Evolutionary conservation across 2,888 invertebrate species (phyloP), one percentile per base, ranked within the genome.

Genomic region (Limnephilus lunatus): DNA sequence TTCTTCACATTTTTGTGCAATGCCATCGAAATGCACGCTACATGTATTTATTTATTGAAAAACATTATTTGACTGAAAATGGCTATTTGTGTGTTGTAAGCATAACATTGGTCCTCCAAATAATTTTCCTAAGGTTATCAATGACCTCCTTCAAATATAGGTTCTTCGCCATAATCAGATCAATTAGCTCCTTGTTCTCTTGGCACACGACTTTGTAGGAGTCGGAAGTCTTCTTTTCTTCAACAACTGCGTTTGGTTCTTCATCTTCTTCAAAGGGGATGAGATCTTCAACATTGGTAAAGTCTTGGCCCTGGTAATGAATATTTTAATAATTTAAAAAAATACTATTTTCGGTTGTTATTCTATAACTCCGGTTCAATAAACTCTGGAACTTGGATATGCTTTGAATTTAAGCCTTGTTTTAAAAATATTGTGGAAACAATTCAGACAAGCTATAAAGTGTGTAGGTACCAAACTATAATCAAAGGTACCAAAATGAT

Each of bases 91-190:
- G n/a, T 25, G 25, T 68, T 68, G 68, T 68, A 25, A 99, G 96
- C 99, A 99, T 99, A 0, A 99, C 99, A 95, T 99, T 99, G 83
- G 99, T 99, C 96, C 99, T 99, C 98, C 99, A 99, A 94, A 99
- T 99, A 93, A 99, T 98, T 93, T 98, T 97, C 94, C 99, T 96
- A 90, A 99, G 96, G 94, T 99, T 98, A 94, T 99, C 99, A 93
- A 99, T 99, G 91, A 99, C 98, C 96, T 99, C 99, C 94, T 99
- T 99, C 39, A 99, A 95, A 94, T 99, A 99, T 93, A 98, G 97
- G 95, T 99, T 99, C 95, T 98, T 99, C 93, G 98, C 95, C 94
- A 98, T 97, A 32, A 99, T 98, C 96, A 98, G 98, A 96, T 99
- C 99, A 94, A 98, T 98, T 0, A 98, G 97, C 94, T 98, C 98